Conservation (phyloP, 1,140 invertebrate genomes). For the Meloidogyne floridensis region DNA sequence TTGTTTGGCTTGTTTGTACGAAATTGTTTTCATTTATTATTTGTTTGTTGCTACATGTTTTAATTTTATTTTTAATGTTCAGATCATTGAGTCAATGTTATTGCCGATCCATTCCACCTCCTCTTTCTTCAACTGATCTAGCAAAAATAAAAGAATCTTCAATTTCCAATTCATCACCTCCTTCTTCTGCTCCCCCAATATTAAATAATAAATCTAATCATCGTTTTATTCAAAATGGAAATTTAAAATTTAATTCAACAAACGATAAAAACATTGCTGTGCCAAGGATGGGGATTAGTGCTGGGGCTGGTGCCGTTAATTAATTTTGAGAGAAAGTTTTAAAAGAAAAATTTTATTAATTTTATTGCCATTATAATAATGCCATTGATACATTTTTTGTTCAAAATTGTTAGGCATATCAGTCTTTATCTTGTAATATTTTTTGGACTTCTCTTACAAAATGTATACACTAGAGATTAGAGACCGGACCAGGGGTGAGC, state of each 20-base stretch:
- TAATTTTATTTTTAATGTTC: neutral
- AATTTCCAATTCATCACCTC: neutral
- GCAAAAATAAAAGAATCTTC: conserved; percentile 6
- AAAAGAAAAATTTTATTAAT: neutral
- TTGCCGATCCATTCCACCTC: neutral
- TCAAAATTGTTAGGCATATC: neutral
- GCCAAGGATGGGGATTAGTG: neutral
- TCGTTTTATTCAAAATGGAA: neutral
- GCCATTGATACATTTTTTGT: neutral
- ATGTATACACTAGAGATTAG: no score
- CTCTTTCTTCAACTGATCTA: neutral
- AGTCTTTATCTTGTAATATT: no score
- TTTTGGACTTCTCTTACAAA: no score
- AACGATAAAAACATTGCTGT: neutral
- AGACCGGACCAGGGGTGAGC: no score
- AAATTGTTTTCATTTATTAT: no score
- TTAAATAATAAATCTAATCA: neutral
- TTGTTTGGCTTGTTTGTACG: no score
- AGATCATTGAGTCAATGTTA: conserved; percentile 9
- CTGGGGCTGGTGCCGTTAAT: neutral
- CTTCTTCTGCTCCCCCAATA: neutral
- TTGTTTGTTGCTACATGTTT: neutral
- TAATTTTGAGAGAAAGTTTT: neutral
- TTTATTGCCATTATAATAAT: neutral
- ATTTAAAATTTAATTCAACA: neutral